A percentile compares a stretch with the other conserved stretches of the same genome.
Conservation (phyloP, 2,888 invertebrate genomes). For the Camponotus fellah region DNA sequence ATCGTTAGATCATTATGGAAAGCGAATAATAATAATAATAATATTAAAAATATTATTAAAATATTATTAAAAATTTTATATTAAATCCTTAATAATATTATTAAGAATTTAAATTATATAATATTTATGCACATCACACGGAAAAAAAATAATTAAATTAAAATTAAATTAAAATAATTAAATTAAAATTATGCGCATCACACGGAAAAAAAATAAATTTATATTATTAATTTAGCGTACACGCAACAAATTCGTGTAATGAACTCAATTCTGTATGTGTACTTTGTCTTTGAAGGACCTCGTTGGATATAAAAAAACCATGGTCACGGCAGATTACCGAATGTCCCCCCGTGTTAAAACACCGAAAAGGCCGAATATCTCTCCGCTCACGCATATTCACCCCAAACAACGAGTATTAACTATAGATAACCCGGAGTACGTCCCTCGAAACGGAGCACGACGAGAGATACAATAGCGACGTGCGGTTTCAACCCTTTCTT, state of each 20-base stretch:
- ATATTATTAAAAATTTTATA: too few species aligned
- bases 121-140: background rate
- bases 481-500: conserved; percentile 79
- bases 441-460: conserved; percentile 62
- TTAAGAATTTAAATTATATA: too few species aligned
- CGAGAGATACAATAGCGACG: conserved; percentile 72
- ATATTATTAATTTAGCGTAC: background rate
- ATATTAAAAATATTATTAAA: too few species aligned
- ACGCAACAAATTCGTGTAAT: background rate
- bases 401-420: conserved; percentile 68
- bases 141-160: too few species aligned
- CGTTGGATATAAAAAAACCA: conserved; percentile 8
- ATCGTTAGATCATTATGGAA: background rate
- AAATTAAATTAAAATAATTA: too few species aligned
- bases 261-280: background rate
- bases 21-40: background rate
- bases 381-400: conserved; percentile 37
- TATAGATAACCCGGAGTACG: conserved; percentile 76
- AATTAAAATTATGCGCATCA: background rate
- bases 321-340: background rate
- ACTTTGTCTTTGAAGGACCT: background rate
- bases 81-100: too few species aligned
- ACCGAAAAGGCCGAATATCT: background rate
- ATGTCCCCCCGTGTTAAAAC: conserved; percentile 14
- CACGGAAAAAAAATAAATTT: background rate